Evolutionary conservation across 2,797 vertebrate genomes (phyloP).

Genomic region (Helicolenus hilgendorfi): DNA sequence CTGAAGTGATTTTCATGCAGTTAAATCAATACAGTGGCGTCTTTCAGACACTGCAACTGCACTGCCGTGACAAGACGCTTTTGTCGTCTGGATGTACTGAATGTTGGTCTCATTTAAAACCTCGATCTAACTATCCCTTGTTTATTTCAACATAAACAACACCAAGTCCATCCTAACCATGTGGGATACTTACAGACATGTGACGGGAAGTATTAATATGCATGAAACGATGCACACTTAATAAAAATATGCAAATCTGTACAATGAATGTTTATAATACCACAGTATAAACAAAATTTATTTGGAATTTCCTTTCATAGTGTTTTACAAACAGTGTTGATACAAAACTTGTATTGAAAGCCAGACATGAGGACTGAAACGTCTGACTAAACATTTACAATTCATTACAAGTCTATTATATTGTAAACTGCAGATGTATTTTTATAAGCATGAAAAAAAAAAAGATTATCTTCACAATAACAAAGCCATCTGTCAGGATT

Average conservation of each 20-base stretch:
- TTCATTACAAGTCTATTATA: slow-evolving; percentile 15
- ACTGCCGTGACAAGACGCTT: background rate
- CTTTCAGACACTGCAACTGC: slow-evolving; percentile 14
- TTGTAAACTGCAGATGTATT: slow-evolving; percentile 32
- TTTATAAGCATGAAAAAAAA: slow-evolving; percentile 17
- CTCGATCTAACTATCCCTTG: background rate
- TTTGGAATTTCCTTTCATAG: slow-evolving; percentile 70
- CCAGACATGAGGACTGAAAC: slow-evolving; percentile 21
- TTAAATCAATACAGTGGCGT: background rate
- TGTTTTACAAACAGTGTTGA: slow-evolving; percentile 73
- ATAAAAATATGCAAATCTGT: background rate
- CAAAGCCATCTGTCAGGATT: background rate
- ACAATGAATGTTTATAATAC: slow-evolving; percentile 3
- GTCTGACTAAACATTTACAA: slow-evolving; percentile 24
- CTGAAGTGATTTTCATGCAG: slow-evolving; percentile 9
- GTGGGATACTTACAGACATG: background rate
- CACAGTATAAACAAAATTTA: slow-evolving; percentile 80
- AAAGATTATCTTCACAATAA: slow-evolving; percentile 20
- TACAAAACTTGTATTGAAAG: slow-evolving; percentile 70
- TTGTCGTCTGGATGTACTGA: background rate
- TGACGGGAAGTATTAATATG: background rate
- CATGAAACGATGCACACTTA: background rate
- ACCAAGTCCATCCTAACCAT: background rate
- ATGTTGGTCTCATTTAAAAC: slow-evolving; percentile 4
- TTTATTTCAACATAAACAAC: background rate